A percentile compares a stretch with the other conserved stretches of the same genome.
Evolutionary conservation across 2,797 vertebrate genomes (phyloP).

Genomic region (Argya squamiceps): DNA sequence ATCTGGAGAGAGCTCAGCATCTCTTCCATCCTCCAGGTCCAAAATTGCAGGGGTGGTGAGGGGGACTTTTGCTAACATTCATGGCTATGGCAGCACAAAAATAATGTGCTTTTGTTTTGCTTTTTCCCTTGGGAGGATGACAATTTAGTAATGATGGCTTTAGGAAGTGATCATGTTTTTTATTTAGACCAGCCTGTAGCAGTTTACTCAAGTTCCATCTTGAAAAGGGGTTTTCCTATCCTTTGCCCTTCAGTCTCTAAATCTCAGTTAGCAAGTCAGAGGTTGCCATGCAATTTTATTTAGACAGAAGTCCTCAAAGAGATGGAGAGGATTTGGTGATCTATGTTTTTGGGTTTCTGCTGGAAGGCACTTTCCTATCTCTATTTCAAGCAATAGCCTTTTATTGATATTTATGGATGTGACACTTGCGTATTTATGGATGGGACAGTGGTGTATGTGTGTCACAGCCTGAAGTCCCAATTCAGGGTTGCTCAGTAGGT

Average conservation of each 20-base stretch:
- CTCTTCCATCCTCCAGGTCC: not conserved
- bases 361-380: not conserved
- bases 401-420: not conserved
- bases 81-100: not conserved
- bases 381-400: not conserved
- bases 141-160: not conserved
- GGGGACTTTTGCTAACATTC: not conserved
- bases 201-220: not conserved
- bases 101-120: not conserved
- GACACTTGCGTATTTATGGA: not conserved
- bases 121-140: not conserved
- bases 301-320: not conserved
- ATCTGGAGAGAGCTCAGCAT: not conserved
- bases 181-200: conserved; percentile 5
- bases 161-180: not conserved
- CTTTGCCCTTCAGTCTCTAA: not conserved
- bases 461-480: not conserved
- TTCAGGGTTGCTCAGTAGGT: not conserved
- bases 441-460: not conserved
- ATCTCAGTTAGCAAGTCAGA: not conserved
- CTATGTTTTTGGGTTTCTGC: not conserved
- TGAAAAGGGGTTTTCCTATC: not conserved
- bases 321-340: not conserved
- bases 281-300: not conserved
- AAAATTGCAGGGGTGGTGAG: not conserved